phyloP scores from a whole-genome alignment of 2,113 vertebrate genomes.

The Microtus oregoni region DNA sequence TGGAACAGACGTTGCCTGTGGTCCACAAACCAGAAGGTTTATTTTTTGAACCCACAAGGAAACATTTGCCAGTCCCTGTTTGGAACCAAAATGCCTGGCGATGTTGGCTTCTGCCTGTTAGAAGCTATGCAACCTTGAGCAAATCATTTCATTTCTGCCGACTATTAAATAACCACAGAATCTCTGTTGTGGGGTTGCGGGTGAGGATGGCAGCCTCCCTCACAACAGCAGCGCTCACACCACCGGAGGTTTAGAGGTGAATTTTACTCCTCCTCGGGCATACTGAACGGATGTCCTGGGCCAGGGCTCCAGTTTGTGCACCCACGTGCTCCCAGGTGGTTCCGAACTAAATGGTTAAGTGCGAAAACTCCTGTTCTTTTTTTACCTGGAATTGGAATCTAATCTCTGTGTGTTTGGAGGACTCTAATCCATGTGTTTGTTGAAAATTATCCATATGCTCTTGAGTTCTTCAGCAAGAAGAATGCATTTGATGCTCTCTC shows the following conservation, averaged over 20 bases:
- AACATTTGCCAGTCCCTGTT: background rate
- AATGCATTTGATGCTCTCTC: background rate
- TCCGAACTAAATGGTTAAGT: background rate
- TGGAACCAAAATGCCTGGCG: background rate
- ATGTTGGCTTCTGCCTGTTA: background rate
- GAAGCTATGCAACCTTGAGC: background rate
- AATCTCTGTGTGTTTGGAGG: background rate
- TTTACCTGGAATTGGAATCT: background rate
- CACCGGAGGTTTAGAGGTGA: background rate
- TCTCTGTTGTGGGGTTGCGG: background rate
- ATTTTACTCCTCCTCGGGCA: background rate
- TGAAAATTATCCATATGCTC: slow-evolving; percentile 37
- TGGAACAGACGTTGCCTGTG: background rate
- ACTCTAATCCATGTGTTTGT: background rate
- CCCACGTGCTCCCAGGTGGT: background rate
- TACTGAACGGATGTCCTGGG: background rate
- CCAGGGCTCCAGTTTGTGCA: background rate
- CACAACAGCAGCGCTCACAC: background rate
- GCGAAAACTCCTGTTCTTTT: background rate
- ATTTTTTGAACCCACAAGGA: background rate
- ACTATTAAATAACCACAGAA: background rate
- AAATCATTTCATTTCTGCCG: slow-evolving; percentile 2
- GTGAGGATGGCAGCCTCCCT: background rate
- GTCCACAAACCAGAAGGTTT: background rate
- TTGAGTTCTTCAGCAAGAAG: background rate